Conservation (phyloP, 2,113 vertebrate genomes). For the Mobula hypostoma region DNA sequence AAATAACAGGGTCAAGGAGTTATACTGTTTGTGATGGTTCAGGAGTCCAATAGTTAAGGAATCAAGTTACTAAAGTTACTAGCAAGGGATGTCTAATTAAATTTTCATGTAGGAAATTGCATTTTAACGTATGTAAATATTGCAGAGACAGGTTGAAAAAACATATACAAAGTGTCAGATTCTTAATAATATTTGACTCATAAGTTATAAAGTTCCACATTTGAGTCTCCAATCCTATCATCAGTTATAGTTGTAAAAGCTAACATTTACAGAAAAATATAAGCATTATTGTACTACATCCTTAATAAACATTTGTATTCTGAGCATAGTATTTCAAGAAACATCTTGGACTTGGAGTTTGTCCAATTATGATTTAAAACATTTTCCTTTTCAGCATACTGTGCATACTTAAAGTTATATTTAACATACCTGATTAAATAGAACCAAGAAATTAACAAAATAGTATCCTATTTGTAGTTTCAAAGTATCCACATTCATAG, state of each 20-base stretch:
- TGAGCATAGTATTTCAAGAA: neutral
- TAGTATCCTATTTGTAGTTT: neutral
- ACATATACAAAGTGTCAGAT: neutral
- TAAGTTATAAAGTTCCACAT: neutral
- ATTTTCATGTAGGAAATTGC: neutral
- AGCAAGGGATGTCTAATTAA: neutral
- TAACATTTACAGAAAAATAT: neutral
- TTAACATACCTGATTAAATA: neutral
- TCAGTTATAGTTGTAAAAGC: neutral
- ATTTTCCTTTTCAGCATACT: neutral
- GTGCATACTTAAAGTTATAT: neutral
- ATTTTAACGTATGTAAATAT: neutral
- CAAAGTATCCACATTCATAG: neutral
- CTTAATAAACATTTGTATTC: neutral
- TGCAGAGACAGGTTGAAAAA: neutral
- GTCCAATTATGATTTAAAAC: neutral
- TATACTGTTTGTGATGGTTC: too few relatives aligned
- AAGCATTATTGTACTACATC: neutral
- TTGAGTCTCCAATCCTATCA: neutral
- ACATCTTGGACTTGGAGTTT: neutral
- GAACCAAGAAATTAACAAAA: neutral
- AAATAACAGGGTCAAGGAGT: neutral
- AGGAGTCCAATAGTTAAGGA: neutral
- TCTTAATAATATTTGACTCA: neutral
- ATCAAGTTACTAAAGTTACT: neutral